phyloP scores from a whole-genome alignment of 1,140 invertebrate genomes.

The Propsilocerus akamusi region DNA sequence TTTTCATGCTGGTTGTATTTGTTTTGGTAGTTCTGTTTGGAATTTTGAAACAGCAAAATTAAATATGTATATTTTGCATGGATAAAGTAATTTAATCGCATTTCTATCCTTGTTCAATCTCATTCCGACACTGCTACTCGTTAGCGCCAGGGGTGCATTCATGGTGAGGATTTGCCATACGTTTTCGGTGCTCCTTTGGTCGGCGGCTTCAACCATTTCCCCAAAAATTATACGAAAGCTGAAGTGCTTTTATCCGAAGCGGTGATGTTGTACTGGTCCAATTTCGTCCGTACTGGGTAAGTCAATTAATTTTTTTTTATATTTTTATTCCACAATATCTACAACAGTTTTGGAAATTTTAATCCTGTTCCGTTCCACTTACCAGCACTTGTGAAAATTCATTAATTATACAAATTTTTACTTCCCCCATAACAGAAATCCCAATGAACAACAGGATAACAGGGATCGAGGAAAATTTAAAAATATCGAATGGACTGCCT shows the following conservation, averaged over 20 bases:
- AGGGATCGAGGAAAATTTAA: conserved; percentile 49
- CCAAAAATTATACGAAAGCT: conserved; percentile 66
- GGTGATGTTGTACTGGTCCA: conserved; percentile 83
- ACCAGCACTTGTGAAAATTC: background rate
- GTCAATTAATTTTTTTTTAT: conserved; percentile 14
- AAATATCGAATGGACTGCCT: conserved; percentile 78
- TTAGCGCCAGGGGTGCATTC: conserved; percentile 64
- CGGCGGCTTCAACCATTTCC: conserved; percentile 53
- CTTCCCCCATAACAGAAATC: conserved; percentile 68
- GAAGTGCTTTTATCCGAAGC: conserved; percentile 74
- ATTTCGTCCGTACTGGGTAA: conserved; percentile 90
- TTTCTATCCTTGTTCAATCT: too few relatives aligned
- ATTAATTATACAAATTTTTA: conserved; percentile 8
- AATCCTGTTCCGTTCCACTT: background rate
- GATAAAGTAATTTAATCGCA: too few relatives aligned
- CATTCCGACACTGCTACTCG: conserved; percentile 5
- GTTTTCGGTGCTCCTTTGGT: conserved; percentile 59
- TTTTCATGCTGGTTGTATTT: too few relatives aligned
- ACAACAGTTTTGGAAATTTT: background rate
- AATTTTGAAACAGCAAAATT: too few relatives aligned
- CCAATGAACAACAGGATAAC: conserved; percentile 60
- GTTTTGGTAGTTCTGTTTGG: too few relatives aligned
- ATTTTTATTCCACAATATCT: background rate
- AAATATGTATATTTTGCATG: too few relatives aligned
- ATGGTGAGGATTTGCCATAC: conserved; percentile 78